Percentiles rank a stretch among this genome's conserved stretches.
Evolutionary conservation across 2,888 invertebrate genomes (phyloP).

Genomic region (Brenthis hecate): DNA sequence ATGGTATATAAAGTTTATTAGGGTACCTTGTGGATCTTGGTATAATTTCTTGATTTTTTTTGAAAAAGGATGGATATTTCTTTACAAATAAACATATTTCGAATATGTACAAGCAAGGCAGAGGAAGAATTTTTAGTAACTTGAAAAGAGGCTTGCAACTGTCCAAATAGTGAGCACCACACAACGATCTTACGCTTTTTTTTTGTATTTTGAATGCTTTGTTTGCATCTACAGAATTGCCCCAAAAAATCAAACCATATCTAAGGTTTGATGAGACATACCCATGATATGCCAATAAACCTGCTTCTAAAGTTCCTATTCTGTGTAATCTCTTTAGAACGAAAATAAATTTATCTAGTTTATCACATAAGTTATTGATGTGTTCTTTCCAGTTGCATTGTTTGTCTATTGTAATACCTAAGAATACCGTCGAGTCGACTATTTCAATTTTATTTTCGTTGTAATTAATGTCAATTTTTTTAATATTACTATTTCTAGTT

Average conservation of each 20-base stretch:
- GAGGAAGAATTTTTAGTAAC: too few species aligned
- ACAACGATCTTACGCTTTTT: constrained; percentile 12
- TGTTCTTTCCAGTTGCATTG: constrained; percentile 31
- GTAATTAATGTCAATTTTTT: background rate
- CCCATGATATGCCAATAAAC: constrained; percentile 31
- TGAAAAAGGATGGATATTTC: too few species aligned
- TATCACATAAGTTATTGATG: constrained; percentile 30
- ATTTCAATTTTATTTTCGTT: constrained; percentile 18
- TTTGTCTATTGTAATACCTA: constrained; percentile 28
- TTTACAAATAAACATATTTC: too few species aligned
- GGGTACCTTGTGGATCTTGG: too few species aligned
- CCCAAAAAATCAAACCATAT: constrained; percentile 34
- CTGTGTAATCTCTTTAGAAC: constrained; percentile 24
- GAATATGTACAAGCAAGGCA: too few species aligned
- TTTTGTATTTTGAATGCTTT: constrained; percentile 21
- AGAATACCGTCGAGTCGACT: constrained; percentile 14
- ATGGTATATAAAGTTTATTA: too few species aligned
- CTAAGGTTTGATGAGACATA: constrained; percentile 30
- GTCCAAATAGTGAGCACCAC: constrained; percentile 3
- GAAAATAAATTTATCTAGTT: constrained; percentile 30
- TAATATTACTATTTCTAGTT: constrained; percentile 13
- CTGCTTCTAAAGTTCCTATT: constrained; percentile 12
- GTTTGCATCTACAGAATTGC: constrained; percentile 21
- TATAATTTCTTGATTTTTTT: too few species aligned
- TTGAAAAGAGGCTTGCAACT: constrained; percentile 17